phyloP scores from a whole-genome alignment of 1,140 invertebrate genomes.

The Orchesella cincta region DNA sequence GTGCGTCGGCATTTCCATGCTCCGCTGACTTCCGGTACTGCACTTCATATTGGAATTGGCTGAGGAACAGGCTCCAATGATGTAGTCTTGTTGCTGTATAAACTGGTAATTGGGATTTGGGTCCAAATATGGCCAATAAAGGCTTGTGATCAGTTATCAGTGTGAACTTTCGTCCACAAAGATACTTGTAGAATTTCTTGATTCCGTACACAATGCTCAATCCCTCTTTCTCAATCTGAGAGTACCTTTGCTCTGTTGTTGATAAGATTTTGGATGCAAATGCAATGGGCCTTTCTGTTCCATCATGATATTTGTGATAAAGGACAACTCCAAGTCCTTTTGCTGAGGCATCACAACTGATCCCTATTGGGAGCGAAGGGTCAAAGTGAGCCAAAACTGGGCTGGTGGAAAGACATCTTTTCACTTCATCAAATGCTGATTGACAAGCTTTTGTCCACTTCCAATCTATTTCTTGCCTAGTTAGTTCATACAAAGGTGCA shows the following conservation, averaged over 20 bases:
- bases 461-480: conserved; percentile 48
- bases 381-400: conserved; percentile 55
- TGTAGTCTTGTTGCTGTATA: conserved; percentile 53
- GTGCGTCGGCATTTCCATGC: conserved; percentile 52
- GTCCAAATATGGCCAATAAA: conserved; percentile 55
- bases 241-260: conserved; percentile 59
- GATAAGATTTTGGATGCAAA: conserved; percentile 59
- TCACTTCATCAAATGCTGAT: conserved; percentile 51
- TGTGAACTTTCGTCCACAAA: conserved; percentile 56
- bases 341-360: conserved; percentile 57
- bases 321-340: conserved; percentile 59
- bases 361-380: conserved; percentile 58
- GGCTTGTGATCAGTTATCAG: conserved; percentile 60
- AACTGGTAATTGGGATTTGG: conserved; percentile 53
- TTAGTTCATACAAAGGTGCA: conserved; percentile 50
- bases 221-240: conserved; percentile 62
- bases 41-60: conserved; percentile 54
- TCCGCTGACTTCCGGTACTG: conserved; percentile 51
- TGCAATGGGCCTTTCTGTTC: conserved; percentile 57
- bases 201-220: conserved; percentile 59
- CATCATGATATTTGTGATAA: conserved; percentile 54
- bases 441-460: conserved; percentile 49
- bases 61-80: conserved; percentile 54
- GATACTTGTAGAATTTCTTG: conserved; percentile 60
- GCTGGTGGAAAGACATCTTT: conserved; percentile 37